phyloP scores from a whole-genome alignment of 2,113 vertebrate species.

The Psilopsiagon aurifrons region DNA sequence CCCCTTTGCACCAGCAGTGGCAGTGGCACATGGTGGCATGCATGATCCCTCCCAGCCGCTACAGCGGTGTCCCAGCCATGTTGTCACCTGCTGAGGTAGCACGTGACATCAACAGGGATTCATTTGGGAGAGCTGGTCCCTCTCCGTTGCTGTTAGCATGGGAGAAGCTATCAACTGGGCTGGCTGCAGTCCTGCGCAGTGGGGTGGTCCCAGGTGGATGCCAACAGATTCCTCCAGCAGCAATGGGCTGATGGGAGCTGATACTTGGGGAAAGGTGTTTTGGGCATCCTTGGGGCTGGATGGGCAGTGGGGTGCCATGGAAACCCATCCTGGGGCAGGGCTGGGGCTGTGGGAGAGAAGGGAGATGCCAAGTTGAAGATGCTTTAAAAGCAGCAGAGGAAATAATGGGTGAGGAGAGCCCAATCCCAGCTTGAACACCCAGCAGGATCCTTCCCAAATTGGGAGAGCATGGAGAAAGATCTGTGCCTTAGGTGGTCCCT shows the following conservation, averaged over 20 bases:
- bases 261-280: fast-evolving
- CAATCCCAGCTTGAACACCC: not conserved
- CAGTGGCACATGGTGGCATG: not conserved
- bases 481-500: not conserved
- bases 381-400: not conserved
- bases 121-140: not conserved
- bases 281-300: not conserved
- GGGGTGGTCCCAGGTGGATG: not conserved
- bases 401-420: not conserved
- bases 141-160: fast-evolving
- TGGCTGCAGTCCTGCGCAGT: fast-evolving
- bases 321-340: fast-evolving
- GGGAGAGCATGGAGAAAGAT: not conserved
- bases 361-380: not conserved
- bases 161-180: not conserved
- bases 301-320: fast-evolving
- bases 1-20: not conserved
- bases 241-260: not conserved
- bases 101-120: not conserved
- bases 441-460: not conserved
- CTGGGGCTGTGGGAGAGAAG: not conserved
- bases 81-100: not conserved
- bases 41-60: not conserved
- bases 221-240: not conserved
- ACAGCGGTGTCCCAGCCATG: fast-evolving